A percentile compares a stretch with the other conserved stretches of the same genome.
Evolutionary conservation across 2,888 invertebrate species (phyloP).

Genomic region (Ornithoptera priamus): DNA sequence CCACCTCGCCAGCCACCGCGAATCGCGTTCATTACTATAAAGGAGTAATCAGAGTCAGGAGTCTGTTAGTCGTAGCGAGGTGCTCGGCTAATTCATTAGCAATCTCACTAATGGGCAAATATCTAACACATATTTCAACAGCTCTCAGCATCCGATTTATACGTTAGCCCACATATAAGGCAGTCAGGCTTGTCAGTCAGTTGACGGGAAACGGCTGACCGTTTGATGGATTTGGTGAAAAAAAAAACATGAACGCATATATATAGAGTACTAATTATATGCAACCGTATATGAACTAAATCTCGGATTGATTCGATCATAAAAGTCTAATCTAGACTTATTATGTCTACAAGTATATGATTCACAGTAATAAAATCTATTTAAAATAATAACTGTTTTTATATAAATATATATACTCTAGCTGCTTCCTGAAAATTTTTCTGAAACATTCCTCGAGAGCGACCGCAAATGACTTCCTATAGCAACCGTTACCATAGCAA

Average conservation of each 20-base stretch:
- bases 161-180: slow-evolving; percentile 21
- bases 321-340: slow-evolving; percentile 4
- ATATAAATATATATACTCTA: too few relatives aligned
- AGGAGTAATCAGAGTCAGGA: slow-evolving; percentile 24
- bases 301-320: slow-evolving; percentile 11
- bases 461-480: too few relatives aligned
- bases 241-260: slow-evolving; percentile 13
- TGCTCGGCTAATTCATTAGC: slow-evolving; percentile 29
- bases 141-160: slow-evolving; percentile 20
- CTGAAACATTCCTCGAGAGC: too few relatives aligned
- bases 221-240: slow-evolving; percentile 27
- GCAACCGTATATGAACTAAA: slow-evolving; percentile 8
- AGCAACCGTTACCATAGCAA: too few relatives aligned
- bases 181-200: slow-evolving; percentile 7
- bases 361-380: too few relatives aligned
- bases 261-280: slow-evolving; percentile 23
- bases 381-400: too few relatives aligned
- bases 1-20: slow-evolving; percentile 9
- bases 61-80: slow-evolving; percentile 15
- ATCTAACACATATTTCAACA: slow-evolving; percentile 28
- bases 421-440: too few relatives aligned
- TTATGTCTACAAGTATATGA: neutral
- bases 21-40: slow-evolving; percentile 20
- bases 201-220: slow-evolving; percentile 13
- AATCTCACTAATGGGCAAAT: slow-evolving; percentile 30